These are phyloP conservation scores for Drosophila funebris DNA, from an alignment of 1,140 invertebrate species.

Conservation along the genomic window DNA sequence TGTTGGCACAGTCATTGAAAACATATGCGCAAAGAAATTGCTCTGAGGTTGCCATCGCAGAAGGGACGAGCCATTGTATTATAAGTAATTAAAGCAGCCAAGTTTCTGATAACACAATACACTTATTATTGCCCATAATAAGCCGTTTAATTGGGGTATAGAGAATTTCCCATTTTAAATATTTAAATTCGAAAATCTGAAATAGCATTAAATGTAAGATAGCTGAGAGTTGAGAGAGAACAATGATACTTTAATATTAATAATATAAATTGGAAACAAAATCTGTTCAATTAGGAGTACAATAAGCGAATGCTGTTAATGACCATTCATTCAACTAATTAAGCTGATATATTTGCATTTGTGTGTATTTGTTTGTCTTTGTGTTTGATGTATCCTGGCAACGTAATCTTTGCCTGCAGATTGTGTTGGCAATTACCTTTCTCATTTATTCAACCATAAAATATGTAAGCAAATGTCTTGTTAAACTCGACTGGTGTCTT, in stretches of 20 bases:
- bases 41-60: conserved; percentile 49
- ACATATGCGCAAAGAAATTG: conserved; percentile 67
- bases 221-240: not conserved
- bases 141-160: conserved; percentile 53
- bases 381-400: conserved; percentile 1
- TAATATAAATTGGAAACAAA: conserved; percentile 2
- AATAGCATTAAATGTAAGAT: not conserved
- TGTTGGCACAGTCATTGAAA: conserved; percentile 57
- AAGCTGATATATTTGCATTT: conserved; percentile 8
- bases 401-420: not conserved
- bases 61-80: not conserved
- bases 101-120: conserved; percentile 69
- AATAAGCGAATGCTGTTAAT: not conserved
- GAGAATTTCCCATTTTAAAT: conserved; percentile 2
- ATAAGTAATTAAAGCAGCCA: conserved; percentile 72
- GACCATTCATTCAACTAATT: conserved; percentile 28
- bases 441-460: conserved; percentile 56
- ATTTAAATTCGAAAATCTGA: not conserved
- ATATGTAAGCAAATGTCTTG: conserved; percentile 69
- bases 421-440: conserved; percentile 52
- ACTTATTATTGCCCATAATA: conserved; percentile 46
- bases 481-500: conserved; percentile 26
- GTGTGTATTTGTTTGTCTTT: conserved; percentile 10
- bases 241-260: conserved; percentile 1
- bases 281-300: conserved; percentile 8